phyloP scores from a whole-genome alignment of 2,113 vertebrate genomes.

The Tachysurus vachellii region DNA sequence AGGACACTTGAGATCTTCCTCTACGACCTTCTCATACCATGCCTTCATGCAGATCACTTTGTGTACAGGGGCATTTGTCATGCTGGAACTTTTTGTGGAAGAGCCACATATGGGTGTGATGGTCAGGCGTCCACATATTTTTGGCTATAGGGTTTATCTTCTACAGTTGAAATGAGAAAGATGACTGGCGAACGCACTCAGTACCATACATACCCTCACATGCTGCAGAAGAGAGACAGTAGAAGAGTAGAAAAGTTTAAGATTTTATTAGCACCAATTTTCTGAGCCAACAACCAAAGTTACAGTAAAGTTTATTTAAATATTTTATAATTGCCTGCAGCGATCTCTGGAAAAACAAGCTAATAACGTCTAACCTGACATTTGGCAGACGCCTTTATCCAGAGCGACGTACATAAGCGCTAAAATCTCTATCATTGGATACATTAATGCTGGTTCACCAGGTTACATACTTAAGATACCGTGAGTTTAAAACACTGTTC shows the following conservation, averaged over 20 bases:
- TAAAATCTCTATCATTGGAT: no score
- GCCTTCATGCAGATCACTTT: not conserved
- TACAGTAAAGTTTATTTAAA: not conserved
- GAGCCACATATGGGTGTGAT: not conserved
- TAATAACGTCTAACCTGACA: no score
- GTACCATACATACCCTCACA: slow-evolving; percentile 74
- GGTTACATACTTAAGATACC: no score
- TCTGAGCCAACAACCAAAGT: not conserved
- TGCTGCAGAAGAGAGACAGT: slow-evolving; percentile 73
- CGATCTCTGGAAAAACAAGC: not conserved
- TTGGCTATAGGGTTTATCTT: not conserved
- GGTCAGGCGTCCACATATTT: not conserved
- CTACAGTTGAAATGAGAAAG: slow-evolving; percentile 47
- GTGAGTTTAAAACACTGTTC: no score
- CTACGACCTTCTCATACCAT: not conserved
- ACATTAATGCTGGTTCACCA: no score
- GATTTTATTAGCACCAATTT: slow-evolving; percentile 15
- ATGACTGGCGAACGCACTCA: slow-evolving; percentile 41
- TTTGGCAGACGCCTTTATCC: no score
- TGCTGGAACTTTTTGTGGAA: not conserved
- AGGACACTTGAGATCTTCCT: not conserved
- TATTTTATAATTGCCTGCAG: not conserved
- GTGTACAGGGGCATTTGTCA: not conserved
- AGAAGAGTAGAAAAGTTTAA: slow-evolving; percentile 61
- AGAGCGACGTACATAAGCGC: no score